Evolutionary conservation across 1,140 invertebrate species (phyloP).

Genomic region (Trypoxylus dichotomus): DNA sequence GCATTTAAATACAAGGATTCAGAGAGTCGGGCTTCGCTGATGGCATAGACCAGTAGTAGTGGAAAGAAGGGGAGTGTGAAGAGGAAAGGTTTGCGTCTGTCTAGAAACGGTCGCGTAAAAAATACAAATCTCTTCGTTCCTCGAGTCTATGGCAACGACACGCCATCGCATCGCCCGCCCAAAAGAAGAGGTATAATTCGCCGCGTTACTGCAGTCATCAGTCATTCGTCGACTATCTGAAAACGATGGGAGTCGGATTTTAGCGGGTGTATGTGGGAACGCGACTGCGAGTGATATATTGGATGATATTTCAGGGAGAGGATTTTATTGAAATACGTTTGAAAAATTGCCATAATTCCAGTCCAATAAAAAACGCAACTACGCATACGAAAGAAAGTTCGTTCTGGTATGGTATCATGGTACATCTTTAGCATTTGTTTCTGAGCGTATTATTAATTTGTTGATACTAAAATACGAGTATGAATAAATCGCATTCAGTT

Average conservation of each 20-base stretch:
- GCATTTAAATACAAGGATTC: constrained; percentile 8
- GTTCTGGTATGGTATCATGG: neutral
- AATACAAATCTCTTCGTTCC: constrained; percentile 13
- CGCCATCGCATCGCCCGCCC: neutral
- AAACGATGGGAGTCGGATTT: constrained; percentile 13
- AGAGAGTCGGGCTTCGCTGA: neutral
- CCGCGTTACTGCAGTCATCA: constrained; percentile 18
- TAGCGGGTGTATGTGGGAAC: neutral
- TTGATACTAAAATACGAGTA: no score
- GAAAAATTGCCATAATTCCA: constrained; percentile 22
- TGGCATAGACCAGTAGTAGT: neutral
- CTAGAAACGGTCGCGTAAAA: constrained; percentile 2
- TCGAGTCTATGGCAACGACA: neutral
- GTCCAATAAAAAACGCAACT: neutral
- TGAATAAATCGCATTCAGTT: no score
- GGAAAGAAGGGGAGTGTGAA: neutral
- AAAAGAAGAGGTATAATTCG: constrained; percentile 7
- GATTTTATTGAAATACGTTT: constrained; percentile 21
- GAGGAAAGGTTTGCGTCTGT: neutral
- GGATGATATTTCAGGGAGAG: neutral
- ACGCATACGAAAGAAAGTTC: neutral
- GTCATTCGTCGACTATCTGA: constrained; percentile 20
- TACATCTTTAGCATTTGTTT: no score
- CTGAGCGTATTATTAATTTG: no score
- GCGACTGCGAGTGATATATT: constrained; percentile 5